phyloP scores from a whole-genome alignment of 2,797 vertebrate species.

The Poeciliopsis paucimaculata region DNA sequence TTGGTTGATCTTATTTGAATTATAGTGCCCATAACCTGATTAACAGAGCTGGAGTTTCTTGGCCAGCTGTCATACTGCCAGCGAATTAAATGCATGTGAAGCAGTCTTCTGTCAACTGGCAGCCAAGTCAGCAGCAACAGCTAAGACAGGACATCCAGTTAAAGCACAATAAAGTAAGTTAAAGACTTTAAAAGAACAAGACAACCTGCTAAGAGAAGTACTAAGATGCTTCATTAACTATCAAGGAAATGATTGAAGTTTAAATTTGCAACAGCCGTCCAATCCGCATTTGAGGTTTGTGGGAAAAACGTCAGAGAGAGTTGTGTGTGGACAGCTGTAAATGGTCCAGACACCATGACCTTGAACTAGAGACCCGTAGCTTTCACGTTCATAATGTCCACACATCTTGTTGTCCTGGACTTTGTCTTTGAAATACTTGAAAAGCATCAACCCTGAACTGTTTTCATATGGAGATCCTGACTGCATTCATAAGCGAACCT shows the following conservation, averaged over 20 bases:
- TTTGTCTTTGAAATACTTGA: background rate
- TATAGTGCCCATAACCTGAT: slow-evolving; percentile 48
- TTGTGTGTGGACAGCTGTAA: background rate
- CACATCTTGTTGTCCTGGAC: background rate
- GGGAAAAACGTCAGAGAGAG: background rate
- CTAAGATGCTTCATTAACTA: background rate
- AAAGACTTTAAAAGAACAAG: background rate
- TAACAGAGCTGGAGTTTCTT: slow-evolving; percentile 35
- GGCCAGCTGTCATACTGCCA: slow-evolving; percentile 9
- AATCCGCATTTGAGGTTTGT: background rate
- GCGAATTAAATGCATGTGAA: slow-evolving; percentile 4
- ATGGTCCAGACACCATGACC: background rate
- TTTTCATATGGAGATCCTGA: background rate
- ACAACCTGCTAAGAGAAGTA: background rate
- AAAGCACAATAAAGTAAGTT: background rate
- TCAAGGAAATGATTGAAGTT: background rate
- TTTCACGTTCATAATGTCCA: background rate
- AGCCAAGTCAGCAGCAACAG: slow-evolving; percentile 3
- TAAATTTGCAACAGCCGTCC: background rate
- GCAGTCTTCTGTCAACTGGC: background rate
- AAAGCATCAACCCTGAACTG: background rate
- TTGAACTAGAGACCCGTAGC: background rate
- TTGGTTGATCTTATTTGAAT: slow-evolving; percentile 31
- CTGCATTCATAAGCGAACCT: background rate
- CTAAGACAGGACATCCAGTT: background rate